A percentile compares a stretch with the other conserved stretches of the same genome.
Conservation (phyloP, 2,113 vertebrate species). For the Erythrocercus mccallii region DNA sequence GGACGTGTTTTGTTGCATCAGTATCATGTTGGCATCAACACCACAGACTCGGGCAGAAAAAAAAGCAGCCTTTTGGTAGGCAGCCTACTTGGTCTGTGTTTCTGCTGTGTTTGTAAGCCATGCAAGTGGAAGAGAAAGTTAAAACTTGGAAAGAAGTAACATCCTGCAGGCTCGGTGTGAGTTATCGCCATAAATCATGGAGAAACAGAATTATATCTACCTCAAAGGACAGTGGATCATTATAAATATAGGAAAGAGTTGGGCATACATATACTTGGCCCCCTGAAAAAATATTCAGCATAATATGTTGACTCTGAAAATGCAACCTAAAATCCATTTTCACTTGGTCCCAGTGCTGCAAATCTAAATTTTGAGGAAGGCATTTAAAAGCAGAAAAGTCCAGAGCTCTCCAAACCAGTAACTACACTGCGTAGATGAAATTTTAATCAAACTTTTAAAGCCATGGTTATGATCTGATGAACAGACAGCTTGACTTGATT, state of each 20-base stretch:
- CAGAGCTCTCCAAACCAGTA: conserved; percentile 15
- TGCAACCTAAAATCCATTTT: background rate
- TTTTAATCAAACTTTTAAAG: conserved; percentile 69
- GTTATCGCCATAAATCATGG: background rate
- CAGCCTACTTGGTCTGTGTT: conserved; percentile 37
- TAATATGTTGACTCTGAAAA: conserved; percentile 2
- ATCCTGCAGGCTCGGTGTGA: background rate
- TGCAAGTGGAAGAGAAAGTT: conserved; percentile 12
- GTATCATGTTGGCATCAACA: conserved; percentile 21
- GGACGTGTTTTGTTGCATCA: conserved; percentile 55
- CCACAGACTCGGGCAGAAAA: background rate
- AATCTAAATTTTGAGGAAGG: background rate
- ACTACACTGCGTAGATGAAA: conserved; percentile 35
- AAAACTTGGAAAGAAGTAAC: conserved; percentile 34
- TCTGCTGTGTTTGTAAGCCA: conserved; percentile 39
- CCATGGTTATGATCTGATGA: conserved; percentile 62
- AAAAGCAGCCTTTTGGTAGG: conserved; percentile 53
- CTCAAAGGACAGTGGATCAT: background rate
- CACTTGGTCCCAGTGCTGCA: background rate
- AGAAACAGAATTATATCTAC: background rate
- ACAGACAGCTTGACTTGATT: conserved; percentile 70
- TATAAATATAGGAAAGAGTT: background rate
- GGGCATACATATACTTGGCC: background rate
- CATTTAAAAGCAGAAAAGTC: conserved; percentile 8
- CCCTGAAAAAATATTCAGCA: background rate